Percentiles rank a stretch among this genome's conserved stretches.
These are phyloP conservation scores for Cranoglanis bouderius DNA, from an alignment of 2,113 vertebrate species.

Conservation along the genomic window DNA sequence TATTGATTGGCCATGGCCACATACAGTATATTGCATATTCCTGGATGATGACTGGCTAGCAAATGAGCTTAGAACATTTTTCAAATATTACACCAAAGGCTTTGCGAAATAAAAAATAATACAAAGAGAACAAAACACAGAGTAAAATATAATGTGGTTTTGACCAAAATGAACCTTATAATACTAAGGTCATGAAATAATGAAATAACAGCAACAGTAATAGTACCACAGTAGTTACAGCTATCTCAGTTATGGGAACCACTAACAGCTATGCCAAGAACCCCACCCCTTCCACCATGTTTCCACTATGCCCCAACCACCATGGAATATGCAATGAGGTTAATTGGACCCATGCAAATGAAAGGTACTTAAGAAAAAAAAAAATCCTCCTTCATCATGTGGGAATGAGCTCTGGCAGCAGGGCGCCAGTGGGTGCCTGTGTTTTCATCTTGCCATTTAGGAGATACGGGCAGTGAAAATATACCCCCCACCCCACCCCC, in stretches of 20 bases:
- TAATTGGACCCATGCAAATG: slow-evolving; percentile 67
- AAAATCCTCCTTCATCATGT: slow-evolving; percentile 55
- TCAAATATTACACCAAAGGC: background rate
- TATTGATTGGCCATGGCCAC: too few species aligned
- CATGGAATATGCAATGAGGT: slow-evolving; percentile 41
- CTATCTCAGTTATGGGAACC: background rate
- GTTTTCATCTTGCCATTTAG: slow-evolving; percentile 53
- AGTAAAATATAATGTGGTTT: too few species aligned
- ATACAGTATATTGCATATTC: background rate
- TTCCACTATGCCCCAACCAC: background rate
- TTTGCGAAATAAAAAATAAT: background rate
- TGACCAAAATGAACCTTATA: background rate
- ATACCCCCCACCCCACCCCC: background rate
- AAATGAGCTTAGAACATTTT: background rate
- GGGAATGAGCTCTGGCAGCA: slow-evolving; percentile 57
- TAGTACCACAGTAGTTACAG: background rate
- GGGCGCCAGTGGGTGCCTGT: slow-evolving; percentile 33
- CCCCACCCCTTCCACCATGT: background rate
- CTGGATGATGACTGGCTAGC: background rate
- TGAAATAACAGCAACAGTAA: background rate
- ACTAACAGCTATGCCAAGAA: background rate
- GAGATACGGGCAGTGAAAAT: slow-evolving; percentile 45
- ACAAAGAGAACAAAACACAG: too few species aligned
- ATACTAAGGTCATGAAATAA: background rate
- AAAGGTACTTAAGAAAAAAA: slow-evolving; percentile 56